A percentile compares a stretch with the other conserved stretches of the same genome.
Evolutionary conservation across 2,888 invertebrate species (phyloP).

Genomic region (Chymomyza fuscimana): DNA sequence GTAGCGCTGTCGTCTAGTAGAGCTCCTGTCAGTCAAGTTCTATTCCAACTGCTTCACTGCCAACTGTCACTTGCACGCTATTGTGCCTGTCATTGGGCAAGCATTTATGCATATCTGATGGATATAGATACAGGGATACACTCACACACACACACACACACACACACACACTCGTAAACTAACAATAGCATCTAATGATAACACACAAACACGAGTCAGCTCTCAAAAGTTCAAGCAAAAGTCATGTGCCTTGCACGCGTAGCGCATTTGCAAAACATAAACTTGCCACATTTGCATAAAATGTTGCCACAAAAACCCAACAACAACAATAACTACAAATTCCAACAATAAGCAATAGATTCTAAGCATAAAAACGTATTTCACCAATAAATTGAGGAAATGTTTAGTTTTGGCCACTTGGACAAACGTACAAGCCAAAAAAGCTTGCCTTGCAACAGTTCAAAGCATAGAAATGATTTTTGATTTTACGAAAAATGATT

Average conservation of each 20-base stretch:
- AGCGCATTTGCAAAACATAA: conserved; percentile 51
- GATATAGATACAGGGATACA: neutral
- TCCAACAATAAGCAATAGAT: conserved; percentile 42
- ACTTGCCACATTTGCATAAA: conserved; percentile 70
- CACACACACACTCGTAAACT: neutral
- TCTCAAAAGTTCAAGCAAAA: conserved; percentile 56
- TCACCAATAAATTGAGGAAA: conserved; percentile 69
- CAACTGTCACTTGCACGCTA: conserved; percentile 50
- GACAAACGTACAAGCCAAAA: conserved; percentile 10
- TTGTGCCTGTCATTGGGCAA: conserved; percentile 18
- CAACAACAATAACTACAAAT: conserved; percentile 20
- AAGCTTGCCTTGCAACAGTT: conserved; percentile 40
- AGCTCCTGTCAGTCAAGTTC: conserved; percentile 33
- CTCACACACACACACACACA: too few relatives aligned
- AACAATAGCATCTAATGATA: conserved; percentile 38
- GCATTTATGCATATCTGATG: conserved; percentile 13
- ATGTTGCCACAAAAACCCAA: conserved; percentile 46
- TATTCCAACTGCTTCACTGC: neutral
- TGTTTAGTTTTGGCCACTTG: conserved; percentile 36
- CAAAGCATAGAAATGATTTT: conserved; percentile 52
- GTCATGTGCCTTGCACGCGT: conserved; percentile 39
- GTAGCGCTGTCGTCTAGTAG: neutral
- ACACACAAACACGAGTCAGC: conserved; percentile 10
- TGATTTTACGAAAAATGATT: conserved; percentile 45
- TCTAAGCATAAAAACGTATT: conserved; percentile 64